Percentiles rank a stretch among this genome's conserved stretches.
Conservation (phyloP, 2,888 invertebrate genomes). For the Trachelus iudaicus region DNA sequence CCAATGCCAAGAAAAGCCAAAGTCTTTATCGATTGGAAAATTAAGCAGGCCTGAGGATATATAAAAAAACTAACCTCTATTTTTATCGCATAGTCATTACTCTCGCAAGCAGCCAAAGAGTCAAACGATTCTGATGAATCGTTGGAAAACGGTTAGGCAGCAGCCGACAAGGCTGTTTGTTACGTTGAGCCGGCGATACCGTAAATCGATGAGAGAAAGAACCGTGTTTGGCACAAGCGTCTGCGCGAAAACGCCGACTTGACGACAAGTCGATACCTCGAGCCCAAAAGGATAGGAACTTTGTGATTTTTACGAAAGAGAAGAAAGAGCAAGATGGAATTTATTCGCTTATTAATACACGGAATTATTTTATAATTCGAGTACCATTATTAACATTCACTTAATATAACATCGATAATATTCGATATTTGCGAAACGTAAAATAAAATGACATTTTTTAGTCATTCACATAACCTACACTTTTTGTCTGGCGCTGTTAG, state of each 20-base stretch:
- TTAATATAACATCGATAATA: background rate
- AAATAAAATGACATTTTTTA: no score
- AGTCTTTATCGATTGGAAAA: background rate
- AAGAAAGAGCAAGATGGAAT: background rate
- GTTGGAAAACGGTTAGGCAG: background rate
- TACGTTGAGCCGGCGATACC: background rate
- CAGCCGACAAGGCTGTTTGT: background rate
- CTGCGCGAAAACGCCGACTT: background rate
- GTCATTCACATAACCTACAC: no score
- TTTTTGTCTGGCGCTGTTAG: no score
- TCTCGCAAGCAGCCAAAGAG: conserved; percentile 1
- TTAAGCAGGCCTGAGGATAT: background rate
- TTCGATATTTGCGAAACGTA: background rate
- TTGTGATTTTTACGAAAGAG: background rate
- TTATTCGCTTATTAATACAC: background rate
- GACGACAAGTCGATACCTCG: background rate
- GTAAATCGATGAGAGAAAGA: background rate
- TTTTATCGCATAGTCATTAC: conserved; percentile 15
- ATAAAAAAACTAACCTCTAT: background rate
- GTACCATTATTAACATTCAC: background rate
- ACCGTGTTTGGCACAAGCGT: background rate
- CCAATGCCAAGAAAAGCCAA: background rate
- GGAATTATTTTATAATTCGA: background rate
- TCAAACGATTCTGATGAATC: conserved; percentile 11
- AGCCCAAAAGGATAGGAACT: background rate